These are phyloP conservation scores for Enteromius paludinosus DNA, from an alignment of 2,797 vertebrate species.

Conservation along the genomic window DNA sequence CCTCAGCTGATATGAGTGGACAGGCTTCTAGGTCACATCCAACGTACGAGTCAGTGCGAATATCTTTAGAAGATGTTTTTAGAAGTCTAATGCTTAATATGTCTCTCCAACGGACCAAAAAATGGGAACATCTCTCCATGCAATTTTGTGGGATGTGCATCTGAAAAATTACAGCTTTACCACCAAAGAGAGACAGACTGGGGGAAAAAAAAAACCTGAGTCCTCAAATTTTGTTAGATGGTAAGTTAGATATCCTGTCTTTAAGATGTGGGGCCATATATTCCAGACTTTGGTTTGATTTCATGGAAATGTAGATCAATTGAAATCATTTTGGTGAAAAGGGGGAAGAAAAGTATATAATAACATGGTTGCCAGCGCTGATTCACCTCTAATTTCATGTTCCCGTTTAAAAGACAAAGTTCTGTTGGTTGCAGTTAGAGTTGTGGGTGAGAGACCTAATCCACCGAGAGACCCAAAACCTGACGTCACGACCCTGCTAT, in stretches of 20 bases:
- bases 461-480: conserved; percentile 68
- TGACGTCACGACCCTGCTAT: conserved; percentile 74
- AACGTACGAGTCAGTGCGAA: not conserved
- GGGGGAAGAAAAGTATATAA: conserved; percentile 73
- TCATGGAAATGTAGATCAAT: conserved; percentile 78
- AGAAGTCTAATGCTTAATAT: conserved; percentile 48
- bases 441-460: conserved; percentile 65
- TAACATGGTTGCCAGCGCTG: conserved; percentile 74
- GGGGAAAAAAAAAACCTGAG: conserved; percentile 16
- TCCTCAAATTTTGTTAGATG: conserved; percentile 56
- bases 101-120: conserved; percentile 45
- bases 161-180: conserved; percentile 50
- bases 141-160: conserved; percentile 51
- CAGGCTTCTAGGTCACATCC: conserved; percentile 16
- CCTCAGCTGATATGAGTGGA: conserved; percentile 24
- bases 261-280: conserved; percentile 63
- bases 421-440: conserved; percentile 67
- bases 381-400: conserved; percentile 81
- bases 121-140: conserved; percentile 49
- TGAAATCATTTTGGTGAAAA: conserved; percentile 74
- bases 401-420: conserved; percentile 69
- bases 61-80: conserved; percentile 15
- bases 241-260: conserved; percentile 65
- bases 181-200: conserved; percentile 41
- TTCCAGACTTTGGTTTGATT: conserved; percentile 71